These are phyloP conservation scores for Leptinotarsa defecta DNA, from an alignment of 1,140 invertebrate genomes.

Conservation along the genomic window DNA sequence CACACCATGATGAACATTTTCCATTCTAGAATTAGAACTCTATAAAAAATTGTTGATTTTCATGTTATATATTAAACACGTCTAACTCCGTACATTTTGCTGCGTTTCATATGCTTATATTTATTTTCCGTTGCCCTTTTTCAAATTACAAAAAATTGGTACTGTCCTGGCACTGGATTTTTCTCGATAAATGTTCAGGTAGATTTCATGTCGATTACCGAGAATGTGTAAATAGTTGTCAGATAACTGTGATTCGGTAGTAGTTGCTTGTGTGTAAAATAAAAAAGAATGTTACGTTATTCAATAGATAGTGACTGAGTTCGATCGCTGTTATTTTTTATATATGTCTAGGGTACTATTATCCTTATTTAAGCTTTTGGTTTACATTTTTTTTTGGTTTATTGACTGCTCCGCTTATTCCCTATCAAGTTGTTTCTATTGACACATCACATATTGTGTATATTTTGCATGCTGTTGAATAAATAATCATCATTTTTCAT, in stretches of 20 bases:
- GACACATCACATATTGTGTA: neutral
- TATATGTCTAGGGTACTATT: neutral
- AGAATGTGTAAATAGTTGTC: neutral
- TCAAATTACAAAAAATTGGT: too few species aligned
- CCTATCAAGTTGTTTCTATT: neutral
- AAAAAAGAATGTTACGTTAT: too few species aligned
- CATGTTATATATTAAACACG: too few species aligned
- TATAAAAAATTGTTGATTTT: too few species aligned
- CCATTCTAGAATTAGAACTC: too few species aligned
- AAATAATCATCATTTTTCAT: neutral
- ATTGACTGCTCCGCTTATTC: too few species aligned
- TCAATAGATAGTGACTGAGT: neutral
- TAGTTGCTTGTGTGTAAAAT: neutral
- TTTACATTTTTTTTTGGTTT: neutral
- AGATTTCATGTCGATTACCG: neutral
- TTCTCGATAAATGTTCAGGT: neutral
- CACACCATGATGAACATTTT: too few species aligned
- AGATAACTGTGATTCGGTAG: neutral
- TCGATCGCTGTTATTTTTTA: neutral
- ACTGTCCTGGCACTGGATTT: too few species aligned
- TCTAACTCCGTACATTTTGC: too few species aligned
- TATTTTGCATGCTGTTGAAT: conserved; percentile 4
- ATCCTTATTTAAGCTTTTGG: neutral
- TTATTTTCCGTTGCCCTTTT: too few species aligned
- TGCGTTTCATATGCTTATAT: too few species aligned